Percentiles rank a stretch among this genome's conserved stretches.
phyloP scores from a whole-genome alignment of 2,888 invertebrate genomes.

The Caenorhabditis zanzibari region DNA sequence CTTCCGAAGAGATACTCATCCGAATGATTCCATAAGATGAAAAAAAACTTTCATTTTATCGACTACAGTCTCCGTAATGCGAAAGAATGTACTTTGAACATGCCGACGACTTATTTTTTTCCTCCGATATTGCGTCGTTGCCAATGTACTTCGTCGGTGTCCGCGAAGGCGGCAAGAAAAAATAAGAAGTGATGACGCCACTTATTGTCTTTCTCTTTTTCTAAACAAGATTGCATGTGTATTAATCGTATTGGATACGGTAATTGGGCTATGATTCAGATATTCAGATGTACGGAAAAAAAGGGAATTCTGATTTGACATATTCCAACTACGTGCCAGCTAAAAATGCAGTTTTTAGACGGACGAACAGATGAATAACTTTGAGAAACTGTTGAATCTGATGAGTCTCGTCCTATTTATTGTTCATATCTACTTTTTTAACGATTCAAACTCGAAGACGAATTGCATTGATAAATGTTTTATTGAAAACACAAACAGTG shows the following conservation, averaged over 20 bases:
- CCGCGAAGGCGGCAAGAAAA: conserved; percentile 28
- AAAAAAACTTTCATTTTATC: neutral
- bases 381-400: too few species aligned
- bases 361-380: too few species aligned
- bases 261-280: neutral
- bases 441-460: neutral
- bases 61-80: neutral
- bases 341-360: too few species aligned
- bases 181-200: conserved; percentile 29
- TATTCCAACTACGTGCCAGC: neutral
- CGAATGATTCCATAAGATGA: neutral
- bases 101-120: conserved; percentile 9
- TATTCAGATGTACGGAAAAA: neutral
- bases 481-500: conserved; percentile 28
- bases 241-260: conserved; percentile 27
- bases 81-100: conserved; percentile 37
- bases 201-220: neutral
- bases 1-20: neutral
- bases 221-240: conserved; percentile 39
- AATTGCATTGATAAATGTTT: conserved; percentile 28
- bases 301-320: neutral
- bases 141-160: conserved; percentile 8
- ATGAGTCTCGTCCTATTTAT: too few species aligned
- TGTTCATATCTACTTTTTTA: too few species aligned
- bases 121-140: conserved; percentile 9